These are phyloP conservation scores for Triops cancriformis DNA, from an alignment of 1,140 invertebrate genomes.

Conservation along the genomic window DNA sequence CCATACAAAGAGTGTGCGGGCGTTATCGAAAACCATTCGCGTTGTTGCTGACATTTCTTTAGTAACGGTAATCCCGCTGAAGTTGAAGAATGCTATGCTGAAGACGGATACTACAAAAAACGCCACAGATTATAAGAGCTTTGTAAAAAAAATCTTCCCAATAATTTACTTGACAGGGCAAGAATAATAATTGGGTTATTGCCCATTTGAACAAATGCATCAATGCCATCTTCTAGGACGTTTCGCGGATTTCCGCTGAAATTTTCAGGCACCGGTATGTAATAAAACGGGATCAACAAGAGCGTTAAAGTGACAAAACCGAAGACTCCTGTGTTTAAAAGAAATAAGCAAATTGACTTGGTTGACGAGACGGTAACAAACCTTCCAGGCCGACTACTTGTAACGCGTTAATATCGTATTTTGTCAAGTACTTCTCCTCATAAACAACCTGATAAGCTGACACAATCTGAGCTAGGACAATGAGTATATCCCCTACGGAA, in stretches of 20 bases:
- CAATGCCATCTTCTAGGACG: constrained; percentile 74
- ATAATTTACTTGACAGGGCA: constrained; percentile 38
- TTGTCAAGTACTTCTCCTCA: constrained; percentile 81
- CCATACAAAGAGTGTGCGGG: constrained; percentile 85
- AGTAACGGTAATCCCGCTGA: constrained; percentile 87
- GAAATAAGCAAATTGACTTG: too few relatives aligned
- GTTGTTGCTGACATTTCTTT: constrained; percentile 87
- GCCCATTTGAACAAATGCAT: constrained; percentile 71
- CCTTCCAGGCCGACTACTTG: constrained; percentile 41
- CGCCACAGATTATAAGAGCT: neutral
- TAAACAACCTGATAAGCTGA: constrained; percentile 87
- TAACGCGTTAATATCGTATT: constrained; percentile 69
- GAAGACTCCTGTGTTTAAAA: constrained; percentile 69
- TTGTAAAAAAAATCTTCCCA: neutral
- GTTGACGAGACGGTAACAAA: neutral
- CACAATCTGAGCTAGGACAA: constrained; percentile 82
- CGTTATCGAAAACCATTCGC: constrained; percentile 81
- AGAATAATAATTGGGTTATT: constrained; percentile 53
- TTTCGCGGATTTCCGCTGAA: constrained; percentile 66
- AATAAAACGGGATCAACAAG: constrained; percentile 75
- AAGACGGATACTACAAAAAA: constrained; percentile 60
- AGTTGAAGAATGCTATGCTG: constrained; percentile 94
- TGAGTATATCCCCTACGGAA: constrained; percentile 71
- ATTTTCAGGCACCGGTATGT: constrained; percentile 58
- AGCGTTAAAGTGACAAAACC: constrained; percentile 66